Evolutionary conservation across 2,888 invertebrate species (phyloP), one percentile per base, ranked within the genome.

Genomic region (Phlogophora meticulosa): DNA sequence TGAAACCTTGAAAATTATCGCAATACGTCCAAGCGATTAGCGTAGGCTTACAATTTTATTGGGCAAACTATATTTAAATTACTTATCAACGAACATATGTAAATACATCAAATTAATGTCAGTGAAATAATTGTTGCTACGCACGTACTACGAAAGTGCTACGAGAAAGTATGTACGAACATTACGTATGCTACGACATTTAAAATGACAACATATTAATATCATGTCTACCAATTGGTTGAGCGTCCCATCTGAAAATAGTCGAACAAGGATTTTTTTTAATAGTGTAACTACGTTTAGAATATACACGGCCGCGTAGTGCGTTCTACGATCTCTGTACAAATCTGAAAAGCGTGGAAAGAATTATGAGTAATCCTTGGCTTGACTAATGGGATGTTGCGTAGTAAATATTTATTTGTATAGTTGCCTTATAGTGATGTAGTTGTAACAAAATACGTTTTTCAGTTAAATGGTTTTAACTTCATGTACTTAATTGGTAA

Each of bases 91-190:
- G 24, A 15, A 22, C 4, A 20, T 43, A 45, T 11, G 9, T 20
- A 22, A 2, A 24, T 36, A 36, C 52, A 36, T 24, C 7, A 28
- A 13, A 38, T 20, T 46, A 11, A 38, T 20, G 2, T n/a, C 24
- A 24, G 22, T 11, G 13, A 10, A 7, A 45, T 15, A 20, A 22
- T 22, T 28, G 10, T 58, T 22, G 74, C 70, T 71, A 71, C 70
- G 67, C 68, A 40, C 38, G 55, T 20, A 56, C 70, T 71, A 71
- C 75, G 68, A 67, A 52, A 66, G 67, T 74, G 75, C 71, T 71
- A 71, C 71, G 71, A 74, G 51, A 52, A 56, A 67, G 45, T 57
- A 40, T 5, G 46, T 15, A 34, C 20, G 20, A 20, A 7, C 7
- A 49, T 20, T 22, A n/a, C n/a, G n/a, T n/a, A 53, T 48, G 70